Percentiles rank a stretch among this genome's conserved stretches.
phyloP scores from a whole-genome alignment of 2,888 invertebrate species.

The Neelides folsomi region DNA sequence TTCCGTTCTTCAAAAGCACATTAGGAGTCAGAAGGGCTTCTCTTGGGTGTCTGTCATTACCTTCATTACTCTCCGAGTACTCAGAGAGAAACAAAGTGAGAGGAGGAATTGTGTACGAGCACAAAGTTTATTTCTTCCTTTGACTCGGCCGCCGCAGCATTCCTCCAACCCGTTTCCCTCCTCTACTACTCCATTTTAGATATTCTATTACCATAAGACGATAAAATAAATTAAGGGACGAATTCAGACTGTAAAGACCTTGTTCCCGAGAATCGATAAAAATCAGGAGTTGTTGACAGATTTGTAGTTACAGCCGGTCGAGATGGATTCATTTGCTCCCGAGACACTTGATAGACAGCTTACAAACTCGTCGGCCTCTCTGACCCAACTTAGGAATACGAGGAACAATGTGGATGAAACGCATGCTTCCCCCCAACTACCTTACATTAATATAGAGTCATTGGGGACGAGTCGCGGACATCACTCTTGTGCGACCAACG shows the following conservation, averaged over 20 bases:
- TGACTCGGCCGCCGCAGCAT: too few relatives aligned
- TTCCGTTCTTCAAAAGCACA: slow-evolving; percentile 13
- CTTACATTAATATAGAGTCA: not conserved
- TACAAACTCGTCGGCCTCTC: slow-evolving; percentile 10
- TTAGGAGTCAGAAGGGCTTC: too few relatives aligned
- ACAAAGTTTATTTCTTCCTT: too few relatives aligned
- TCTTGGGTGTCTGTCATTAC: too few relatives aligned
- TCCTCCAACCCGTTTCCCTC: too few relatives aligned
- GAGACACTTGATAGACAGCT: slow-evolving; percentile 12
- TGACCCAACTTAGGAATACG: not conserved
- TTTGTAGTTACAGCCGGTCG: slow-evolving; percentile 15
- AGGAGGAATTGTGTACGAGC: too few relatives aligned
- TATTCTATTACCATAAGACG: too few relatives aligned
- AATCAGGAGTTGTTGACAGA: slow-evolving; percentile 28
- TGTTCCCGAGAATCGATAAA: slow-evolving; percentile 16
- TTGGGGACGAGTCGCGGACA: not conserved
- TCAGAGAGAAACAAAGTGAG: too few relatives aligned
- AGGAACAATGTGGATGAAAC: not conserved
- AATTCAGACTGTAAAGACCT: too few relatives aligned
- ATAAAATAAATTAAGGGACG: too few relatives aligned
- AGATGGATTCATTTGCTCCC: slow-evolving; percentile 18
- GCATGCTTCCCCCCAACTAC: not conserved
- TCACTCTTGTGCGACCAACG: not conserved
- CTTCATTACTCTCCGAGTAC: too few relatives aligned
- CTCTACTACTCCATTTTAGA: too few relatives aligned